Conservation (phyloP, 1,140 invertebrate genomes). For the Heliothis subflexa region DNA sequence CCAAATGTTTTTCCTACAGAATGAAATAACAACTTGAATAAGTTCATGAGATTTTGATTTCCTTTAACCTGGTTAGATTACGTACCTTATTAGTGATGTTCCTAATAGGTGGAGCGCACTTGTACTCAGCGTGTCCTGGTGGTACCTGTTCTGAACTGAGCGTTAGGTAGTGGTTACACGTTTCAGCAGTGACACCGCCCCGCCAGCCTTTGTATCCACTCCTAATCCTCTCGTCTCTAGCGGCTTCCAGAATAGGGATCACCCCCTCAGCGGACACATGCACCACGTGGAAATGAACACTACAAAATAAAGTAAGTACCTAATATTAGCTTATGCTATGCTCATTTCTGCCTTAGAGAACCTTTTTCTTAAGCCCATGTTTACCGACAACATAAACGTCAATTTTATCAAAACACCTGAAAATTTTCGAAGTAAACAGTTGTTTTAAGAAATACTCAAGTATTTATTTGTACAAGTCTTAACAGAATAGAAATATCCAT, state of each 20-base stretch:
- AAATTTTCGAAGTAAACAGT: too few species aligned
- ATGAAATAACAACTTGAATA: too few species aligned
- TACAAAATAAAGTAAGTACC: conserved; percentile 56
- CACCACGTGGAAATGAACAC: conserved; percentile 89
- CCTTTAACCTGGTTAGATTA: not conserved
- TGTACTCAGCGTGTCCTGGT: conserved; percentile 88
- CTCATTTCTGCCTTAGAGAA: not conserved
- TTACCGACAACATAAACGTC: too few species aligned
- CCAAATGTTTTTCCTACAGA: too few species aligned
- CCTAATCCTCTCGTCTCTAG: conserved; percentile 62
- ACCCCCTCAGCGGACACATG: conserved; percentile 89
- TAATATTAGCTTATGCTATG: not conserved
- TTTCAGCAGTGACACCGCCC: conserved; percentile 88
- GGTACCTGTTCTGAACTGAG: conserved; percentile 89
- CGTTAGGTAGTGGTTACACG: conserved; percentile 91
- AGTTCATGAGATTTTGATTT: too few species aligned
- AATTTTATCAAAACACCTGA: too few species aligned
- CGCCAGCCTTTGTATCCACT: conserved; percentile 69
- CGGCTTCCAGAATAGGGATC: conserved; percentile 72
- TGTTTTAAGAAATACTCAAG: too few species aligned
- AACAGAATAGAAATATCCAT: too few species aligned
- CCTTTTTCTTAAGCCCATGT: too few species aligned
- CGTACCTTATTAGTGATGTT: conserved; percentile 87
- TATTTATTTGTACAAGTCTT: too few species aligned
- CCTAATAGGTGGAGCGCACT: conserved; percentile 91